phyloP scores from a whole-genome alignment of 1,140 invertebrate species.

The Chionoecetes opilio region DNA sequence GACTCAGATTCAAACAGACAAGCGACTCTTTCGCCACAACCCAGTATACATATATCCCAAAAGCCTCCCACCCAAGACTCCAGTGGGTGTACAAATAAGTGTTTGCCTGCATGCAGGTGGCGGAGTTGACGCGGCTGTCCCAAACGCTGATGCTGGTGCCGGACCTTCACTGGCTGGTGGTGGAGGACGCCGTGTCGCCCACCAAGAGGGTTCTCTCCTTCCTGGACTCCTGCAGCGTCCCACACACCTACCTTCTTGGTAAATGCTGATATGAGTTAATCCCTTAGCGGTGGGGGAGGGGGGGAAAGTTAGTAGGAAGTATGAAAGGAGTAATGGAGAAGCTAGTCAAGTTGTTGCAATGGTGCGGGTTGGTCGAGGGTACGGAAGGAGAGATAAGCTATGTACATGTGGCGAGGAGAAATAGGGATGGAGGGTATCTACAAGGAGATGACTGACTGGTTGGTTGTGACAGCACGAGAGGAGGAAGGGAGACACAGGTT shows the following conservation, averaged over 20 bases:
- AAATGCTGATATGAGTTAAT: conserved; percentile 75
- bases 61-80: too few species aligned
- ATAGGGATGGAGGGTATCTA: not conserved
- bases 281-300: not conserved
- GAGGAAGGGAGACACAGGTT: not conserved
- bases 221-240: conserved; percentile 88
- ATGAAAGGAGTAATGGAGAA: too few species aligned
- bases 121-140: conserved; percentile 93
- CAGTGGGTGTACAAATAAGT: too few species aligned
- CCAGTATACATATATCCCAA: too few species aligned
- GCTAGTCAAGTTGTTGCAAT: not conserved
- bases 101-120: conserved; percentile 87
- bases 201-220: conserved; percentile 88
- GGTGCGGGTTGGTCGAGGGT: not conserved
- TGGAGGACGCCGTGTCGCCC: conserved; percentile 91
- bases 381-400: not conserved
- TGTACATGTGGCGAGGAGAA: not conserved
- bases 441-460: not conserved
- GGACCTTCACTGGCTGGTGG: conserved; percentile 94
- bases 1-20: too few species aligned
- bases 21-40: too few species aligned
- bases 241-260: conserved; percentile 89
- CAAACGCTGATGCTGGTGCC: conserved; percentile 95
- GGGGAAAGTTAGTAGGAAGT: not conserved
- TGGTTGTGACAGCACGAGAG: too few species aligned